Conservation (phyloP, 2,888 invertebrate species). For the Agonum fuliginosum region DNA sequence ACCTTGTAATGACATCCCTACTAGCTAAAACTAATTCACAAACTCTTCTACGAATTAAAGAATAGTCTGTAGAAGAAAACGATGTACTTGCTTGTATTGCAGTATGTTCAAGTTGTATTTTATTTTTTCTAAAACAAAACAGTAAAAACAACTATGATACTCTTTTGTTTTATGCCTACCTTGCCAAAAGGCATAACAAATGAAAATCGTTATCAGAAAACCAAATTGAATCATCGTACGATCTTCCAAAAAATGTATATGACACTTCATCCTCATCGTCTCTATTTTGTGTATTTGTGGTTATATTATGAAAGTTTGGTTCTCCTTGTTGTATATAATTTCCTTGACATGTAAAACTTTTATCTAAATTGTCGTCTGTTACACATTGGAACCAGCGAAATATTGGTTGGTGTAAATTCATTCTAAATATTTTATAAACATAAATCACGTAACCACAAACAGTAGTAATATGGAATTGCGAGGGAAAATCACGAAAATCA, state of each 20-base stretch:
- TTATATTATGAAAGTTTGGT: conserved; percentile 5
- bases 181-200: conserved; percentile 31
- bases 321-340: conserved; percentile 31
- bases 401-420: conserved; percentile 24
- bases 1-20: conserved; percentile 24
- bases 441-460: no score
- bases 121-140: conserved; percentile 31
- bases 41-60: conserved; percentile 20
- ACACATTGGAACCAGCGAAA: conserved; percentile 51
- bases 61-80: conserved; percentile 32
- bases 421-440: conserved; percentile 2
- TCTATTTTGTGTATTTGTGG: neutral
- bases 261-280: neutral
- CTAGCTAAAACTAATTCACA: conserved; percentile 41
- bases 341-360: neutral
- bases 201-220: conserved; percentile 3
- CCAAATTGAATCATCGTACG: conserved; percentile 34
- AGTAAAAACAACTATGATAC: neutral
- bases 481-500: no score
- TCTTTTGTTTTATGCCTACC: conserved; percentile 18
- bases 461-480: no score
- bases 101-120: conserved; percentile 35
- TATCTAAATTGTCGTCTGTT: conserved; percentile 22
- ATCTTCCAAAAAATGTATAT: conserved; percentile 30
- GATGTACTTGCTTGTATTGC: conserved; percentile 32